Evolutionary conservation across 2,888 invertebrate genomes (phyloP), one percentile per base, ranked within the genome.

Genomic region (Dichetophora obliterata): DNA sequence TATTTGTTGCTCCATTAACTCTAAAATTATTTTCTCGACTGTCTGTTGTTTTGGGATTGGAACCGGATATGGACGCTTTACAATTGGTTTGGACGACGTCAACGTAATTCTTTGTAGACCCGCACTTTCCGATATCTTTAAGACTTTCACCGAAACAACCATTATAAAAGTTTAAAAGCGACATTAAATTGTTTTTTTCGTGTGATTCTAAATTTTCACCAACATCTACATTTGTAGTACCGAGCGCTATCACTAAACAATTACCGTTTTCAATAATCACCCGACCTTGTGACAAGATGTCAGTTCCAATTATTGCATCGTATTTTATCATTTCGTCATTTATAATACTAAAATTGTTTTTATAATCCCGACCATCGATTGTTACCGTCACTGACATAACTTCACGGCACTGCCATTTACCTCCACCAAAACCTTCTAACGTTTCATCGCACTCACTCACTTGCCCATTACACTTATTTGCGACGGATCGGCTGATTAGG

Each of bases 261-360:
- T 66, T 43, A 8, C 77, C 74, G n/a, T 79, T 77, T 48, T 79
- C 75, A 3, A 79, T 75, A 14, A 79, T 31, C 5, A 77, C 73
- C 5, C 74, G 75, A 43, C 70, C 77, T 11, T 77, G 72, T 2
- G 73, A 74, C 43, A 77, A 66, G 27, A 78, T 70, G 69, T 77
- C 74, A n/a, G 70, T 59, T 5, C 79, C 79, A 34, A 79, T 71
- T 48, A 79, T 73, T 14, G 59, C 43, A 14, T 79, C 76, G 22
- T 76, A 78, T 0, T 11, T 16, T 34, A 75, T 77, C 22, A 70
- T 27, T 14, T 37, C 31, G 54, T 75, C 68, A n/a, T 78, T 69
- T n/a, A 78, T 59, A 0, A 78, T 27, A 54, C 52, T 48, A 27
- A 76, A 69, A n/a, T 72, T 69, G 14, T 52, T 22, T 9, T 57